A percentile compares a stretch with the other conserved stretches of the same genome.
Conservation (phyloP, 2,113 vertebrate genomes). For the Columbina picui region DNA sequence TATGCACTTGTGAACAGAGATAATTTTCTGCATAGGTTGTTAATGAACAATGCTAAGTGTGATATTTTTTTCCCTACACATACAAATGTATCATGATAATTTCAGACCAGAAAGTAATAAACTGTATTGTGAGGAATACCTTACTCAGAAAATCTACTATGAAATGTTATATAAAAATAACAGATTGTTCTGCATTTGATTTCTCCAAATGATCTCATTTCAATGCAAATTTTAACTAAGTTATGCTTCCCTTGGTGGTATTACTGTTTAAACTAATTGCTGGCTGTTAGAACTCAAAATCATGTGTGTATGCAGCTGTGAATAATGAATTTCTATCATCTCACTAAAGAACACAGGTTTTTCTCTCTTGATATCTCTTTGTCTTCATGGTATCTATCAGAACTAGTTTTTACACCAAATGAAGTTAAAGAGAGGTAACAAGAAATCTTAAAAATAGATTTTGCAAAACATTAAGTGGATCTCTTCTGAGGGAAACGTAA, state of each 20-base stretch:
- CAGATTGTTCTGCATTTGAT: conserved; percentile 68
- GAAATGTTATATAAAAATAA: conserved; percentile 63
- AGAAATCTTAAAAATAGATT: background rate
- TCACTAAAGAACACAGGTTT: conserved; percentile 12
- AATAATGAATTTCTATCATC: conserved; percentile 53
- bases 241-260: conserved; percentile 66
- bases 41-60: conserved; percentile 21
- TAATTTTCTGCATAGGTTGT: conserved; percentile 51
- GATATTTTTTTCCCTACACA: background rate
- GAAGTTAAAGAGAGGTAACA: background rate
- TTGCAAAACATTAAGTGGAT: background rate
- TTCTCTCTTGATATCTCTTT: conserved; percentile 11
- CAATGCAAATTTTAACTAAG: conserved; percentile 72
- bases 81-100: conserved; percentile 1
- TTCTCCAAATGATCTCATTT: conserved; percentile 71
- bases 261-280: conserved; percentile 72
- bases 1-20: conserved; percentile 31
- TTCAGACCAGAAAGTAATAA: conserved; percentile 43
- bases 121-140: conserved; percentile 42
- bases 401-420: background rate
- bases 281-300: conserved; percentile 68
- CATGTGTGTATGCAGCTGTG: conserved; percentile 49
- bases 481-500: background rate
- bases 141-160: conserved; percentile 48
- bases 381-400: background rate